phyloP scores from a whole-genome alignment of 2,888 invertebrate genomes.

The Lepidonotus clava region DNA sequence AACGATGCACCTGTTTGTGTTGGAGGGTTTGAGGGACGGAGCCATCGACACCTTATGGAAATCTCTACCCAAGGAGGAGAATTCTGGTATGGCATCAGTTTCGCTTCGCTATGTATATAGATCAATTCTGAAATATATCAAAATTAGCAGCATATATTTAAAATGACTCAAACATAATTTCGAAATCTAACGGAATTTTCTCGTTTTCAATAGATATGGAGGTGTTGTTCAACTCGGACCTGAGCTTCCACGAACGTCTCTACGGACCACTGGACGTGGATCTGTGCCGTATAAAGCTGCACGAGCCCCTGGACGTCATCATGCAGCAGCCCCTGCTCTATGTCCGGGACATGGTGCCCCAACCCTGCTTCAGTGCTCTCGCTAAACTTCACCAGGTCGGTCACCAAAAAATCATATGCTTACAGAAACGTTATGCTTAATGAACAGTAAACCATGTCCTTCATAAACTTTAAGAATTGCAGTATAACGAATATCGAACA shows the following conservation, averaged over 20 bases:
- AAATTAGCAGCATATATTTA: no score
- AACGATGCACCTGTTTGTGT: constrained; percentile 75
- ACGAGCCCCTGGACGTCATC: constrained; percentile 77
- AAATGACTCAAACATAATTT: no score
- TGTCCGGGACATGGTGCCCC: constrained; percentile 79
- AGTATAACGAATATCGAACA: no score
- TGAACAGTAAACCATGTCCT: no score
- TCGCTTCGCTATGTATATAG: no score
- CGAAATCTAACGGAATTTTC: no score
- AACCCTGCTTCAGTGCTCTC: constrained; percentile 78
- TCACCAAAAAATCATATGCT: no score
- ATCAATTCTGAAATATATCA: no score
- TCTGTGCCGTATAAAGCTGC: constrained; percentile 77
- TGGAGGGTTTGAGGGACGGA: constrained; percentile 76
- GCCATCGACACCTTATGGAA: constrained; percentile 75
- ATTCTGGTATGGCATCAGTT: constrained; percentile 73
- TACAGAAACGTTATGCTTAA: no score
- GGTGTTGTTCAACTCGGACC: constrained; percentile 78
- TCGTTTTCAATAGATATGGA: constrained; percentile 70
- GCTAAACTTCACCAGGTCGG: constrained; percentile 76
- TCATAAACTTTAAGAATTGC: no score
- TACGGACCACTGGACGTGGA: constrained; percentile 79
- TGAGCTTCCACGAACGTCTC: constrained; percentile 76
- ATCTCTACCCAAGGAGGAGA: constrained; percentile 72
- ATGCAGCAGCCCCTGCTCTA: constrained; percentile 78